A percentile compares a stretch with the other conserved stretches of the same genome.
phyloP scores from a whole-genome alignment of 1,140 invertebrate species.

The Leptinotarsa texana region DNA sequence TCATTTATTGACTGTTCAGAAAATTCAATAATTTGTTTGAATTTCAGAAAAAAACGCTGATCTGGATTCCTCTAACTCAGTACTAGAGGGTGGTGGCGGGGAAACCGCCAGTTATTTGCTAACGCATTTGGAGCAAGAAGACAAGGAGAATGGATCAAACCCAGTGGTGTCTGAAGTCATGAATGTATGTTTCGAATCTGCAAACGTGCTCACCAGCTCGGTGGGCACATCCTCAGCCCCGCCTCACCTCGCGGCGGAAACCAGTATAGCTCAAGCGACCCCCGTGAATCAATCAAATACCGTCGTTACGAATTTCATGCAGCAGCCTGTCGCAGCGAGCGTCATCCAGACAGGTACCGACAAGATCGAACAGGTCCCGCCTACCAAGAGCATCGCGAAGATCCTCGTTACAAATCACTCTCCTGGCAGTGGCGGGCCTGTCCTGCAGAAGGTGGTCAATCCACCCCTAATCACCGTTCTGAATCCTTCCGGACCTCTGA shows the following conservation, averaged over 20 bases:
- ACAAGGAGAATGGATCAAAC: slow-evolving; percentile 34
- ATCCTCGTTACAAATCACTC: slow-evolving; percentile 41
- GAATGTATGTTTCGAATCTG: slow-evolving; percentile 52
- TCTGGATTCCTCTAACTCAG: slow-evolving; percentile 45
- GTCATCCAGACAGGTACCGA: background rate
- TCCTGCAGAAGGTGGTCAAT: slow-evolving; percentile 47
- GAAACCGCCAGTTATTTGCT: slow-evolving; percentile 27
- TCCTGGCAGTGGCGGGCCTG: slow-evolving; percentile 28
- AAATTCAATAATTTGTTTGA: no score
- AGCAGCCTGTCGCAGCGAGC: background rate
- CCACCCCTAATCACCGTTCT: slow-evolving; percentile 52
- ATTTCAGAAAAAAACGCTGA: slow-evolving; percentile 32
- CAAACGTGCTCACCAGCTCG: slow-evolving; percentile 40
- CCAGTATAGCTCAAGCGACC: background rate
- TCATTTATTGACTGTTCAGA: no score
- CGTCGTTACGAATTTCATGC: slow-evolving; percentile 9
- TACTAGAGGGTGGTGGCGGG: slow-evolving; percentile 46
- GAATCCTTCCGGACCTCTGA: slow-evolving; percentile 51
- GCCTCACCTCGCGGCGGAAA: background rate
- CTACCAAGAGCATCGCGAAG: slow-evolving; percentile 44
- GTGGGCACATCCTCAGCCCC: slow-evolving; percentile 37
- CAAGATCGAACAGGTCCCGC: slow-evolving; percentile 10
- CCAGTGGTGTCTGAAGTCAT: slow-evolving; percentile 40
- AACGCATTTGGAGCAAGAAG: slow-evolving; percentile 12
- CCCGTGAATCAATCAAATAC: background rate